phyloP scores from a whole-genome alignment of 2,888 invertebrate species.

The Perithous albicinctus region DNA sequence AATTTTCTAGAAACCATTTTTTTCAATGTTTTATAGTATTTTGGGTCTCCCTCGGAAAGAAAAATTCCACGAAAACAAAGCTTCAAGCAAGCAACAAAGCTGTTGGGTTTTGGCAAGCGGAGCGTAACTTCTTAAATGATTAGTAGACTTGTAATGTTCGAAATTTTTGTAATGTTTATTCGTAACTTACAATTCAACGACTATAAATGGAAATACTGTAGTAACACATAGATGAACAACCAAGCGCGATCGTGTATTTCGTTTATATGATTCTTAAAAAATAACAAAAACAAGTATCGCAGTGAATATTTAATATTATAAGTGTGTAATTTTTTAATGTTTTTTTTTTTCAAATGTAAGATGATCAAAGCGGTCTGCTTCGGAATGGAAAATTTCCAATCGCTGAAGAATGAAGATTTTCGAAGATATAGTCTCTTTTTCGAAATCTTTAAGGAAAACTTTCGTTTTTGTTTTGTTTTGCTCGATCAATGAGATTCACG shows the following conservation, averaged over 20 bases:
- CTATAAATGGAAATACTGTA: conserved; percentile 44
- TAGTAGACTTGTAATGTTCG: neutral
- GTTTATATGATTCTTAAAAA: conserved; percentile 17
- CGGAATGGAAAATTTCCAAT: conserved; percentile 31
- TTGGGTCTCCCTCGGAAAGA: too few relatives aligned
- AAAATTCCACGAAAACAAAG: too few relatives aligned
- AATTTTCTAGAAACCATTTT: too few relatives aligned
- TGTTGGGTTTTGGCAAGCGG: too few relatives aligned
- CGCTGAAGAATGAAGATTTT: conserved; percentile 17
- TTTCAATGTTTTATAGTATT: too few relatives aligned
- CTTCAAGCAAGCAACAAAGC: too few relatives aligned
- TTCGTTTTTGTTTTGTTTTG: neutral
- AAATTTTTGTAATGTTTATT: conserved; percentile 39
- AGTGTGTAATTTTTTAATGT: conserved; percentile 3
- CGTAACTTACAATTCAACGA: neutral
- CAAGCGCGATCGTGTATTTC: neutral
- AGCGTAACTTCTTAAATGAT: too few relatives aligned
- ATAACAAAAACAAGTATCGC: conserved; percentile 30
- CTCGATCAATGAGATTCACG: neutral
- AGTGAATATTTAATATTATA: neutral
- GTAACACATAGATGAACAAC: conserved; percentile 10
- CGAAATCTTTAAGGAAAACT: neutral
- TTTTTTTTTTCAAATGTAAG: neutral
- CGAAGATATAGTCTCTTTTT: neutral
- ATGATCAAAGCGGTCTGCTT: conserved; percentile 42